Evolutionary conservation across 2,113 vertebrate species (phyloP).

Genomic region (Chinchilla lanigera): DNA sequence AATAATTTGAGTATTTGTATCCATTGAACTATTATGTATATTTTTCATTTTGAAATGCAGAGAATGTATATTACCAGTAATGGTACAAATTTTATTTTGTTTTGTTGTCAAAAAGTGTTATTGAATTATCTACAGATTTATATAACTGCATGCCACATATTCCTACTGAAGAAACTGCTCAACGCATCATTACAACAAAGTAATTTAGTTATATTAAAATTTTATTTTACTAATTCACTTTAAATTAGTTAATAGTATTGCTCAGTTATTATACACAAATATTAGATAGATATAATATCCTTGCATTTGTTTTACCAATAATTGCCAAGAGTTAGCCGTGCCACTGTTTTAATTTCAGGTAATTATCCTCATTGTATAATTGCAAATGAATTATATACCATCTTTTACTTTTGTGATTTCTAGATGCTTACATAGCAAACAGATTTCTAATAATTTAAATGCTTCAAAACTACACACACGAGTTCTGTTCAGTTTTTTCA

Average conservation of each 20-base stretch:
- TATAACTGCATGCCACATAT: not conserved
- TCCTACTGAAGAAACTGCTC: not conserved
- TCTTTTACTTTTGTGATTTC: not conserved
- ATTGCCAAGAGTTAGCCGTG: not conserved
- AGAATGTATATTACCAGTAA: not conserved
- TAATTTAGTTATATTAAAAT: not conserved
- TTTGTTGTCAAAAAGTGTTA: not conserved
- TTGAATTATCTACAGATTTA: not conserved
- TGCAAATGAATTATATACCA: not conserved
- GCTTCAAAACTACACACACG: not conserved
- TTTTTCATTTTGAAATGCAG: not conserved
- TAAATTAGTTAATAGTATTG: not conserved
- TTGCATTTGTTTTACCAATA: slow-evolving; percentile 4
- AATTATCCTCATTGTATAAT: not conserved
- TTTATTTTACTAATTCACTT: not conserved
- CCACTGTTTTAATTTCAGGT: not conserved
- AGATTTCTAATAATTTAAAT: not conserved
- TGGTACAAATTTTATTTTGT: not conserved
- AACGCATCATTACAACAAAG: not conserved
- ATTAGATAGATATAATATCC: not conserved
- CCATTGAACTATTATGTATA: not conserved
- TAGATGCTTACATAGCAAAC: not conserved
- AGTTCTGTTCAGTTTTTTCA: not conserved
- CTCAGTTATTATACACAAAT: not conserved
- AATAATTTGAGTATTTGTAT: not conserved